Percentiles rank a stretch among this genome's conserved stretches.
These are phyloP conservation scores for Lepus europaeus DNA, from an alignment of 2,113 vertebrate genomes.

Conservation along the genomic window DNA sequence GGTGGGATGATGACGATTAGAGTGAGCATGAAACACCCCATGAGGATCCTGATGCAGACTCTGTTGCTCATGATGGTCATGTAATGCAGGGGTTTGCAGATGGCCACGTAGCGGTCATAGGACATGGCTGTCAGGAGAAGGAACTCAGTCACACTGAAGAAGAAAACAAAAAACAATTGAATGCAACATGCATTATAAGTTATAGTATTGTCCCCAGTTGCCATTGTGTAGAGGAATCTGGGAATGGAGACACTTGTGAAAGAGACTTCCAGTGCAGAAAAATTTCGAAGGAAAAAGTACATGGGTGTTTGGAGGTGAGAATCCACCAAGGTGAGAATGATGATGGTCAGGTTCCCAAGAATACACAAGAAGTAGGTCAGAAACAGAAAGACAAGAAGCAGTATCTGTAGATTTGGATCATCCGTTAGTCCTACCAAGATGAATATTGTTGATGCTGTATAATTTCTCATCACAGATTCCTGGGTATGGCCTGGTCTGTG, in stretches of 20 bases:
- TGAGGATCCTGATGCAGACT: constrained; percentile 39
- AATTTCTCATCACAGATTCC: constrained; percentile 55
- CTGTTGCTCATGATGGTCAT: too few species aligned
- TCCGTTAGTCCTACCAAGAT: constrained; percentile 67
- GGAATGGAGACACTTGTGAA: constrained; percentile 60
- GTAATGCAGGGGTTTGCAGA: too few species aligned
- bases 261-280: constrained; percentile 55
- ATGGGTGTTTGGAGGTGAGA: constrained; percentile 18
- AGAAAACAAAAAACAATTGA: constrained; percentile 40
- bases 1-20: neutral
- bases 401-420: constrained; percentile 43
- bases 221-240: constrained; percentile 54
- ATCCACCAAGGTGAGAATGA: constrained; percentile 51
- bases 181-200: constrained; percentile 50
- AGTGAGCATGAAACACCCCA: neutral
- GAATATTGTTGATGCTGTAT: constrained; percentile 60
- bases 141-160: constrained; percentile 36
- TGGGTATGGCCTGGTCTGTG: neutral
- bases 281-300: neutral
- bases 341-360: constrained; percentile 55
- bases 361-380: constrained; percentile 53
- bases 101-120: too few species aligned
- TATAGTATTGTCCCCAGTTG: constrained; percentile 12
- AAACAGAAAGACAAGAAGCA: constrained; percentile 60
- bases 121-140: neutral